A percentile compares a stretch with the other conserved stretches of the same genome.
These are phyloP conservation scores for Euplagia quadripunctaria DNA, from an alignment of 2,888 invertebrate genomes.

Conservation along the genomic window DNA sequence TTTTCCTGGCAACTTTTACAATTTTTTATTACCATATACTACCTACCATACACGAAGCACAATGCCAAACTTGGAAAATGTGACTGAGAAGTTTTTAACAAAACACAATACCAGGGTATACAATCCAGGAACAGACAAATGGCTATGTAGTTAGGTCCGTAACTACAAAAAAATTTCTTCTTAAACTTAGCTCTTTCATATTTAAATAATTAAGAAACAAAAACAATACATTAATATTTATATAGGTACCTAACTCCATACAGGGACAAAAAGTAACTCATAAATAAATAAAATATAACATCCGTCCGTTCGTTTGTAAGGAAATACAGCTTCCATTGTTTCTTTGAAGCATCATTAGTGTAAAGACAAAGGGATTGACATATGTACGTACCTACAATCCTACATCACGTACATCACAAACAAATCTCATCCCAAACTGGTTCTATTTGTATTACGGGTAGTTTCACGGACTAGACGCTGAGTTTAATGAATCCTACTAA, in stretches of 20 bases:
- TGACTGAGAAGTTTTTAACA: too few relatives aligned
- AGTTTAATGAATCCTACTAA: neutral
- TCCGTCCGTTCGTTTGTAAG: constrained; percentile 14
- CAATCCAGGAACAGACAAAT: neutral
- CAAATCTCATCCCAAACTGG: neutral
- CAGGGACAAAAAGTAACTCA: constrained; percentile 5
- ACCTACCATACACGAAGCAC: too few relatives aligned
- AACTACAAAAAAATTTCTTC: neutral
- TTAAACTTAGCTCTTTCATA: neutral
- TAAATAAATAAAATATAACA: constrained; percentile 23
- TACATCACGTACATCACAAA: constrained; percentile 5
- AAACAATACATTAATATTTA: constrained; percentile 12
- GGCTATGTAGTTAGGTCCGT: neutral
- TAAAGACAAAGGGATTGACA: constrained; percentile 22
- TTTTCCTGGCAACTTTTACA: too few relatives aligned
- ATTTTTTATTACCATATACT: too few relatives aligned
- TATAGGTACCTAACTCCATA: constrained; percentile 1
- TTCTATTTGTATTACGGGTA: neutral
- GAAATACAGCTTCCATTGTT: constrained; percentile 19
- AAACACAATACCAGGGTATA: neutral
- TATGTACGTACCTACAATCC: constrained; percentile 7
- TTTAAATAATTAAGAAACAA: constrained; percentile 4
- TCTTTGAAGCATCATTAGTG: constrained; percentile 19
- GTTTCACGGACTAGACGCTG: neutral
- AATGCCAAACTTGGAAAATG: too few relatives aligned